These are phyloP conservation scores for Edolisoma coerulescens DNA, from an alignment of 2,113 vertebrate genomes.

Conservation along the genomic window DNA sequence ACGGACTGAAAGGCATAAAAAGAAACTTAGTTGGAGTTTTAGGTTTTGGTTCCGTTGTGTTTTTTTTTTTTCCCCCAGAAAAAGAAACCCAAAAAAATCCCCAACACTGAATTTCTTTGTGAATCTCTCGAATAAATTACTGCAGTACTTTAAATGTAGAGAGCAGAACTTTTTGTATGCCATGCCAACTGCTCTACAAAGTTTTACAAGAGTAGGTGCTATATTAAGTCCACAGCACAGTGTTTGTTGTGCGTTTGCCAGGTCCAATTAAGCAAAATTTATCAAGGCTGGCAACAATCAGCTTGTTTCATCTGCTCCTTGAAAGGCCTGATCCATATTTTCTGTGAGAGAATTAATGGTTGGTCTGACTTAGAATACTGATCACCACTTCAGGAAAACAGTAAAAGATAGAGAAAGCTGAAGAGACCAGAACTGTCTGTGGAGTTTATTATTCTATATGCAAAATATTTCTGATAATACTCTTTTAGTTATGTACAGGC, in stretches of 20 bases:
- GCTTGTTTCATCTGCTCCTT: constrained; percentile 39
- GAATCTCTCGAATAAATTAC: neutral
- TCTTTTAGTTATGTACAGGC: neutral
- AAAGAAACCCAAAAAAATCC: accelerated
- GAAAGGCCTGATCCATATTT: constrained; percentile 45
- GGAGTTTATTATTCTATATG: neutral
- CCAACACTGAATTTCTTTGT: neutral
- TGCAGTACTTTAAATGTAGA: neutral
- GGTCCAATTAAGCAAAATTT: constrained; percentile 46
- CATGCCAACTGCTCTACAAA: neutral
- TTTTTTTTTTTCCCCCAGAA: accelerated
- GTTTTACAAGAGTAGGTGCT: constrained; percentile 14
- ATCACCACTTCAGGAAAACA: neutral
- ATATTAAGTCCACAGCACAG: constrained; percentile 30
- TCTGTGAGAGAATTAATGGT: constrained; percentile 29
- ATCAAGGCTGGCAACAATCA: constrained; percentile 57
- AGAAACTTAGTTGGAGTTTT: neutral
- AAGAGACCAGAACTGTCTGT: neutral
- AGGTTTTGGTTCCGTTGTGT: neutral
- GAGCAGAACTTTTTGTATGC: neutral
- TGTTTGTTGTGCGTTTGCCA: constrained; percentile 26
- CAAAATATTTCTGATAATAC: neutral
- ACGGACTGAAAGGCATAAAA: neutral
- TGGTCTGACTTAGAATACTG: constrained; percentile 44
- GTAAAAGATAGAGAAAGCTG: neutral